phyloP scores from a whole-genome alignment of 2,797 vertebrate species.

The Molothrus aeneus region DNA sequence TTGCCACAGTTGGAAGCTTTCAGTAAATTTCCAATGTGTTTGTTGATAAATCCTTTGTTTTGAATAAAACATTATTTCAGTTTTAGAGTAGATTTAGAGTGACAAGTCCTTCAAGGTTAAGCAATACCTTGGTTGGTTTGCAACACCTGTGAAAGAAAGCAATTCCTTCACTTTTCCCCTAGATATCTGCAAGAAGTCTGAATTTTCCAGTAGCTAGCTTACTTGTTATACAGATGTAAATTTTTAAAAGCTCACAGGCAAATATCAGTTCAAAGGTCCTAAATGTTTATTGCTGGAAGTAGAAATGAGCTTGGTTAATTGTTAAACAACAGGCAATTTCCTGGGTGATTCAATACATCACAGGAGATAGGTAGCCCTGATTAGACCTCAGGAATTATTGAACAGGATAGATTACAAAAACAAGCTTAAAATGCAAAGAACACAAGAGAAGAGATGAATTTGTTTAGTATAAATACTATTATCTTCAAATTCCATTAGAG shows the following conservation, averaged over 20 bases:
- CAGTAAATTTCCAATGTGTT: slow-evolving; percentile 31
- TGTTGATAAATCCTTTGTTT: slow-evolving; percentile 43
- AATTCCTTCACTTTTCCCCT: background rate
- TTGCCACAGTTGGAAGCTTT: slow-evolving; percentile 44
- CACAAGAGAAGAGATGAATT: background rate
- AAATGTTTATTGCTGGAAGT: background rate
- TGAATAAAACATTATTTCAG: background rate
- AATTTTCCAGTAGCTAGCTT: background rate
- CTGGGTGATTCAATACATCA: background rate
- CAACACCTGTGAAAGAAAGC: background rate
- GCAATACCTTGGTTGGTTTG: background rate
- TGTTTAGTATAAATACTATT: background rate
- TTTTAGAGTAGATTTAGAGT: background rate
- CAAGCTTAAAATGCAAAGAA: background rate
- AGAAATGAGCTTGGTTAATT: slow-evolving; percentile 10
- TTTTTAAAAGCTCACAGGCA: slow-evolving; percentile 7
- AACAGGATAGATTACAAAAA: background rate
- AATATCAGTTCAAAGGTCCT: slow-evolving; percentile 7
- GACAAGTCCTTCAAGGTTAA: background rate
- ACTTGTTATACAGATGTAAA: background rate
- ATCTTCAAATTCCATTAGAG: background rate
- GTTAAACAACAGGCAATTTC: background rate
- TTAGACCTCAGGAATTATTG: slow-evolving; percentile 22
- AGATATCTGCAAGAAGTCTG: background rate
- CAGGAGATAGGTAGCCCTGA: background rate